phyloP scores from a whole-genome alignment of 2,888 invertebrate species.

The Nomada fabriciana region DNA sequence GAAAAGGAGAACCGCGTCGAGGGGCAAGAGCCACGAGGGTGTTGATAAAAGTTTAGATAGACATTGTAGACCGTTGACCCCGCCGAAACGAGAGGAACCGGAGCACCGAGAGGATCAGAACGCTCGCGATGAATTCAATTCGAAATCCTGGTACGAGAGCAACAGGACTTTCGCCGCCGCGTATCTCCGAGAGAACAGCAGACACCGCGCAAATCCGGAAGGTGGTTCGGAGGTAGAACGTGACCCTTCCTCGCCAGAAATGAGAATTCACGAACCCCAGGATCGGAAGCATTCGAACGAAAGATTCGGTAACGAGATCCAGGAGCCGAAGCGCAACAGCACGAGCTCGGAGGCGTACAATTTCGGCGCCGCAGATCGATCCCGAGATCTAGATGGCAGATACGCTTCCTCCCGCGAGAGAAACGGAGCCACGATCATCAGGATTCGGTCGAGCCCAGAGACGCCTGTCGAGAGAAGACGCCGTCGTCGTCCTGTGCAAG shows the following conservation, averaged over 20 bases:
- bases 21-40: slow-evolving; percentile 45
- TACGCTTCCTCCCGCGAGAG: slow-evolving; percentile 70
- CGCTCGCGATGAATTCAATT: slow-evolving; percentile 59
- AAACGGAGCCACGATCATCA: slow-evolving; percentile 78
- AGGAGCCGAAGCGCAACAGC: slow-evolving; percentile 19
- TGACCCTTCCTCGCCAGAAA: slow-evolving; percentile 34
- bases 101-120: slow-evolving; percentile 34
- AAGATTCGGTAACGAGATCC: slow-evolving; percentile 14
- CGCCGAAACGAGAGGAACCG: slow-evolving; percentile 66
- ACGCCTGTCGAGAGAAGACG: slow-evolving; percentile 65
- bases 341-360: slow-evolving; percentile 1
- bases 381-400: background rate
- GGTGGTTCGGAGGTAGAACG: slow-evolving; percentile 46
- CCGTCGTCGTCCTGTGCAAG: slow-evolving; percentile 67
- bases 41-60: slow-evolving; percentile 67
- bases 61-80: slow-evolving; percentile 79
- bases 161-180: slow-evolving; percentile 73
- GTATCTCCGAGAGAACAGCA: slow-evolving; percentile 74
- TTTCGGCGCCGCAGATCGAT: background rate
- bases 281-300: slow-evolving; percentile 20
- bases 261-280: background rate
- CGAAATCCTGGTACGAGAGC: slow-evolving; percentile 76
- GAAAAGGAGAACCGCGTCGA: slow-evolving; percentile 45
- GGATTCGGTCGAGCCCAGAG: slow-evolving; percentile 72
- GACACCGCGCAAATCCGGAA: slow-evolving; percentile 55